Percentiles rank a stretch among this genome's conserved stretches.
phyloP scores from a whole-genome alignment of 2,113 vertebrate species.

The Zosterops pallidus region DNA sequence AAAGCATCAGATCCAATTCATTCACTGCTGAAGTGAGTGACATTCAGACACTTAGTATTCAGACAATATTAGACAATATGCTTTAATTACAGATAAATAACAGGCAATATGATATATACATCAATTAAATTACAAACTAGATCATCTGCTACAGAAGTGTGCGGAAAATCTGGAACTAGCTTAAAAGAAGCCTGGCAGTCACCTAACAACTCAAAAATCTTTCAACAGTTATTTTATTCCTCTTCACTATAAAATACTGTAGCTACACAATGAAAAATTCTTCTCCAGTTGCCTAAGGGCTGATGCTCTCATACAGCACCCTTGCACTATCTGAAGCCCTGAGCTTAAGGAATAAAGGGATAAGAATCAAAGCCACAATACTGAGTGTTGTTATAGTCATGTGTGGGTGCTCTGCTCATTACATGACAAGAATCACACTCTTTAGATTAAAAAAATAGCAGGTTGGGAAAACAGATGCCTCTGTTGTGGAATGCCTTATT shows the following conservation, averaged over 20 bases:
- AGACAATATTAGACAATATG: not conserved
- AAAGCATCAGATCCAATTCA: not conserved
- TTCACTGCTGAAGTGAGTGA: not conserved
- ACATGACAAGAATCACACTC: not conserved
- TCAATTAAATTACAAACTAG: not conserved
- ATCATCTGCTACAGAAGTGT: not conserved
- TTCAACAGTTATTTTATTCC: not conserved
- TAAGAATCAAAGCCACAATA: not conserved
- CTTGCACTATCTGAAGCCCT: not conserved
- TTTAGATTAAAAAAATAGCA: not conserved
- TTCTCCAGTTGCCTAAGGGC: accelerated
- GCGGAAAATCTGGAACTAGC: not conserved
- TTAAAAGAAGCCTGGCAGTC: not conserved
- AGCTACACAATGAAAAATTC: not conserved
- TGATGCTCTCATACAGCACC: not conserved
- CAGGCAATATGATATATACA: not conserved
- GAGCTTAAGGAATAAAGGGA: not conserved
- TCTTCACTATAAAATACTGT: not conserved
- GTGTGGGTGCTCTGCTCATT: not conserved
- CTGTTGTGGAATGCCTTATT: not conserved
- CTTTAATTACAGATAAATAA: not conserved
- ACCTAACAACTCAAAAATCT: not conserved
- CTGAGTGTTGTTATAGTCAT: accelerated
- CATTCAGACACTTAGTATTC: no score
- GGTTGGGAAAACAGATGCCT: not conserved